These are phyloP conservation scores for Heliconius charithonia DNA, from an alignment of 2,888 invertebrate genomes.

Conservation along the genomic window DNA sequence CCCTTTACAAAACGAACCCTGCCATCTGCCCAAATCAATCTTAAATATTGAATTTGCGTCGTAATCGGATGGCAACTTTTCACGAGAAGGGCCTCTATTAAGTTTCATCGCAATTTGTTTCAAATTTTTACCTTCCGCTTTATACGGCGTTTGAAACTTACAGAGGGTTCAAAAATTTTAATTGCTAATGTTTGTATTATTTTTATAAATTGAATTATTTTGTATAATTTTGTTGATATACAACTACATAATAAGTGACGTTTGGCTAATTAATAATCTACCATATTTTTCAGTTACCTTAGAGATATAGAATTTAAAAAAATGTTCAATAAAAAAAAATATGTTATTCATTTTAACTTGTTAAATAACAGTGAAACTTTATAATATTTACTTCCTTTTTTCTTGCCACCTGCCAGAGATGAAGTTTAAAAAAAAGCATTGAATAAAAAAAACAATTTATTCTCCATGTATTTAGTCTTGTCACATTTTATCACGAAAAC, in stretches of 20 bases:
- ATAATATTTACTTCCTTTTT: too few species aligned
- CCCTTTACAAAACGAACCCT: conserved; percentile 64
- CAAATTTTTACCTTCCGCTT: conserved; percentile 74
- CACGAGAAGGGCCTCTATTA: conserved; percentile 82
- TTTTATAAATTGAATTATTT: background rate
- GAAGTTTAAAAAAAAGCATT: too few species aligned
- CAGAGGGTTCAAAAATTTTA: conserved; percentile 66
- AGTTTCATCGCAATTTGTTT: conserved; percentile 82
- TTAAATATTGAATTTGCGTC: conserved; percentile 82
- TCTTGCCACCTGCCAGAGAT: too few species aligned
- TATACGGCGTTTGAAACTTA: conserved; percentile 63
- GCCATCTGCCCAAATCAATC: conserved; percentile 82
- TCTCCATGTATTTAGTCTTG: too few species aligned
- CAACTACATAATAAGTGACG: too few species aligned
- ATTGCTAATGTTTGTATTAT: conserved; percentile 59
- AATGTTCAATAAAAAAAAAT: too few species aligned
- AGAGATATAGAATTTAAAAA: too few species aligned
- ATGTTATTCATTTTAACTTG: too few species aligned
- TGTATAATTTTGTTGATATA: background rate
- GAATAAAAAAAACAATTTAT: too few species aligned
- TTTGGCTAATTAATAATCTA: background rate
- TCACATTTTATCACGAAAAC: background rate
- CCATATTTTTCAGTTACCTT: too few species aligned
- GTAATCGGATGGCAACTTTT: conserved; percentile 81
- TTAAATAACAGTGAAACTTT: too few species aligned